Percentiles rank a stretch among this genome's conserved stretches.
Conservation (phyloP, 2,888 invertebrate species). For the Macaria liturata region DNA sequence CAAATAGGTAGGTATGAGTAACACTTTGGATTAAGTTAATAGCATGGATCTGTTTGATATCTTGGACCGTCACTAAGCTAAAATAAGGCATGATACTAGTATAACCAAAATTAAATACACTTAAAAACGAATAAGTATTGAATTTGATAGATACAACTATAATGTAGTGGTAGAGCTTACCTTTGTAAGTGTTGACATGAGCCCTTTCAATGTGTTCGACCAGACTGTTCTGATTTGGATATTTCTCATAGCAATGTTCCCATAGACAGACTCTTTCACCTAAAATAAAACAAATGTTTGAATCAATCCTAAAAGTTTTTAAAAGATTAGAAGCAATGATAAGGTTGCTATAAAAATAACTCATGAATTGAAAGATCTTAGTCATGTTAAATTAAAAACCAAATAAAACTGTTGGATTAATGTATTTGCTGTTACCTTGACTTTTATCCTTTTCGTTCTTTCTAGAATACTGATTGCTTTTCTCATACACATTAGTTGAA, state of each 20-base stretch:
- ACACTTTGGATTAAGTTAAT: no score
- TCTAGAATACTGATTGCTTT: slow-evolving; percentile 41
- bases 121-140: no score
- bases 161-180: slow-evolving; percentile 47
- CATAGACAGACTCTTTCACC: slow-evolving; percentile 88
- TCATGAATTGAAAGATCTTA: no score
- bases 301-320: not conserved
- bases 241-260: slow-evolving; percentile 92
- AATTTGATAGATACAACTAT: no score
- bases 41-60: no score
- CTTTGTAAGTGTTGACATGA: slow-evolving; percentile 93
- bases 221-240: slow-evolving; percentile 90
- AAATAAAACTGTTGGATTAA: not conserved
- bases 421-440: slow-evolving; percentile 54
- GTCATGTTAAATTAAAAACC: no score
- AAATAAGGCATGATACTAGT: no score
- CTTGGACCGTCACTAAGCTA: no score
- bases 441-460: slow-evolving; percentile 59
- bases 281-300: slow-evolving; percentile 44
- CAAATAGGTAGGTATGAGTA: no score
- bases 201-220: slow-evolving; percentile 93
- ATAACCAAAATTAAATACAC: no score
- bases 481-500: slow-evolving; percentile 32
- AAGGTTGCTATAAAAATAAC: no score
- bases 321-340: not conserved